Conservation (phyloP, 2,888 invertebrate genomes). For the Ceriagrion tenellum region DNA sequence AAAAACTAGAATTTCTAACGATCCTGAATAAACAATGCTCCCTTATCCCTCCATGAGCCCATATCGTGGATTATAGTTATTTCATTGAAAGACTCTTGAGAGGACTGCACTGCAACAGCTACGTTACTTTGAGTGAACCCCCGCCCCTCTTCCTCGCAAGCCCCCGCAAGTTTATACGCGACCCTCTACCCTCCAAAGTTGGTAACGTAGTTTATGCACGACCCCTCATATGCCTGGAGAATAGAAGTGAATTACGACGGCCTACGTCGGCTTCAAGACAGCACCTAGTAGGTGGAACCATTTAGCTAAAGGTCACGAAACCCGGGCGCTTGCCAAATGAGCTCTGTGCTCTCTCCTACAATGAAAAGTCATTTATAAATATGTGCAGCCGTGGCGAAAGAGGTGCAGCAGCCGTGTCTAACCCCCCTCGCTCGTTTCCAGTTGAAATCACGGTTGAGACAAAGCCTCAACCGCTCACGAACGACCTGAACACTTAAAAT, state of each 20-base stretch:
- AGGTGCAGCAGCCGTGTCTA: neutral
- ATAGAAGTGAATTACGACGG: neutral
- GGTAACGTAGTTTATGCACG: no score
- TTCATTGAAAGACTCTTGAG: no score
- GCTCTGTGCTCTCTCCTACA: neutral
- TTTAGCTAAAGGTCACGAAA: constrained; percentile 50
- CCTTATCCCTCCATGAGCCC: no score
- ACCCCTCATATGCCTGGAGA: no score
- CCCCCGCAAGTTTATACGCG: no score
- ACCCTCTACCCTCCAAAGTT: no score
- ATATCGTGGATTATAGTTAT: no score
- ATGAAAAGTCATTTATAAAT: constrained; percentile 57
- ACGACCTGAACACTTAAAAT: neutral
- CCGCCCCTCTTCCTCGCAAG: no score
- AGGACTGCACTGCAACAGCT: no score
- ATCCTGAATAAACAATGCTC: no score
- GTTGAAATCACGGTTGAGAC: neutral
- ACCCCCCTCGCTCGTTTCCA: neutral
- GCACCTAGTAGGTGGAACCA: neutral
- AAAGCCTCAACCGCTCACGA: neutral
- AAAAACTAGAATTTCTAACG: no score
- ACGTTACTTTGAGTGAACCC: no score
- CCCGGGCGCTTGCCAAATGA: constrained; percentile 33
- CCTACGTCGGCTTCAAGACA: neutral
- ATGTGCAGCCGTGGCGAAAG: neutral